These are phyloP conservation scores for Cremastinae sp. DNA, from an alignment of 2,888 invertebrate genomes.

Conservation along the genomic window DNA sequence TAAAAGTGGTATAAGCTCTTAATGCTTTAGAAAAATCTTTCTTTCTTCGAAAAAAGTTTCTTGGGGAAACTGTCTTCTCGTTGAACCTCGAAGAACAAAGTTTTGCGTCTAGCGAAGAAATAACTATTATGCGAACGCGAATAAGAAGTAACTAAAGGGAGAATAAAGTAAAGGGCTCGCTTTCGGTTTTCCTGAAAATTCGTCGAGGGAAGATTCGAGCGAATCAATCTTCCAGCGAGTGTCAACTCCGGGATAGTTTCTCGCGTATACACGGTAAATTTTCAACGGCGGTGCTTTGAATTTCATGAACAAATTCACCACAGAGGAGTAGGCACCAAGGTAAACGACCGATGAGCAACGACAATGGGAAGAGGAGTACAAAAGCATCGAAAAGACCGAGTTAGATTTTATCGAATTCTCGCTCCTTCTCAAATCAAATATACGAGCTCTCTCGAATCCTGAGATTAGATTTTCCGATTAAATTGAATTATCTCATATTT, in stretches of 20 bases:
- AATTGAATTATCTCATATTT: background rate
- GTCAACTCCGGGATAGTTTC: too few species aligned
- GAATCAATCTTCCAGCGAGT: too few species aligned
- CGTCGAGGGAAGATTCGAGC: constrained; percentile 16
- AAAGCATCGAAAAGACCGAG: too few species aligned
- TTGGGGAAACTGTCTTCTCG: constrained; percentile 11
- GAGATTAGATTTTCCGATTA: background rate
- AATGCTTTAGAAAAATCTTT: background rate
- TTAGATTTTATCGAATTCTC: too few species aligned
- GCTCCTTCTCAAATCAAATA: background rate
- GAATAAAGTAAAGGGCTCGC: background rate
- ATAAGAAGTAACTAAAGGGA: background rate
- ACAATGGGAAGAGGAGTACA: too few species aligned
- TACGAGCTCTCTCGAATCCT: background rate
- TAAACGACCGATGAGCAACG: too few species aligned
- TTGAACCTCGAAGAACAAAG: constrained; percentile 8
- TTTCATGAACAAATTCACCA: too few species aligned
- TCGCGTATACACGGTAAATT: too few species aligned
- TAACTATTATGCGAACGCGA: background rate
- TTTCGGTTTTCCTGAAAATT: constrained; percentile 35
- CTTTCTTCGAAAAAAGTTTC: constrained; percentile 13
- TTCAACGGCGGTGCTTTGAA: too few species aligned
- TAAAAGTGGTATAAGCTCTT: background rate
- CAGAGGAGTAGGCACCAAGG: too few species aligned
- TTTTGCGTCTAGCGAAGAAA: constrained; percentile 31